A percentile compares a stretch with the other conserved stretches of the same genome.
Conservation (phyloP, 92 coral and sea anemone species). For the Palythoa grandis region DNA sequence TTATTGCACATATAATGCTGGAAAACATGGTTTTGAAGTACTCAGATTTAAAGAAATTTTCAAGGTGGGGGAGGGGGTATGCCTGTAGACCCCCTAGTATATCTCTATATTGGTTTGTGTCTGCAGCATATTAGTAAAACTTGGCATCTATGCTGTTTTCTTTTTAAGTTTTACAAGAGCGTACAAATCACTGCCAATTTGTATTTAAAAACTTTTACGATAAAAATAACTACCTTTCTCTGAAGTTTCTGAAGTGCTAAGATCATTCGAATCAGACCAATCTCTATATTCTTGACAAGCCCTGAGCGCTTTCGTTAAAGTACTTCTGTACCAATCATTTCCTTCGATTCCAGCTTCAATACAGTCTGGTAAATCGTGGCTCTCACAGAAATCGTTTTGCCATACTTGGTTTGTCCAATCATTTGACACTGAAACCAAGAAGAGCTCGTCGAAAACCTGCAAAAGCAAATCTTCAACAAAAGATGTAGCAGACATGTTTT, state of each 20-base stretch:
- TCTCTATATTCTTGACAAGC: slow-evolving; percentile 59
- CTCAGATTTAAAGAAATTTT: too few relatives aligned
- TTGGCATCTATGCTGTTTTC: too few relatives aligned
- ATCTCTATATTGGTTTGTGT: too few relatives aligned
- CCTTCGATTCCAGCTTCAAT: slow-evolving; percentile 55
- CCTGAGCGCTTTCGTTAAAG: slow-evolving; percentile 48
- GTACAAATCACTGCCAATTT: neutral
- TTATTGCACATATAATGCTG: too few relatives aligned
- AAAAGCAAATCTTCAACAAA: slow-evolving; percentile 58
- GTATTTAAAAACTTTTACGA: neutral
- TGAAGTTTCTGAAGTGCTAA: slow-evolving; percentile 50
- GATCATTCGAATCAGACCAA: slow-evolving; percentile 47
- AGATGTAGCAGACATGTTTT: slow-evolving; percentile 39
- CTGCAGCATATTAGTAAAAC: too few relatives aligned
- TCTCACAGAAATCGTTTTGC: slow-evolving; percentile 91
- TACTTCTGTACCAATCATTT: slow-evolving; percentile 55
- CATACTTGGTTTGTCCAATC: slow-evolving; percentile 90
- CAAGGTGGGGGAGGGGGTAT: too few relatives aligned
- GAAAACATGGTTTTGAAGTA: too few relatives aligned
- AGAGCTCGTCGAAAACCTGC: slow-evolving; percentile 66
- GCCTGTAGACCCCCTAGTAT: too few relatives aligned
- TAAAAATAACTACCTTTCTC: slow-evolving; percentile 26
- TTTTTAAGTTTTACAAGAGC: too few relatives aligned
- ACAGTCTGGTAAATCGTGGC: slow-evolving; percentile 79
- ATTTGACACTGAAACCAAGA: slow-evolving; percentile 64